Evolutionary conservation across 30 jellyfish, hydroid and myxozoan species (phyloP).

Genomic region (Aurelia sp.): DNA sequence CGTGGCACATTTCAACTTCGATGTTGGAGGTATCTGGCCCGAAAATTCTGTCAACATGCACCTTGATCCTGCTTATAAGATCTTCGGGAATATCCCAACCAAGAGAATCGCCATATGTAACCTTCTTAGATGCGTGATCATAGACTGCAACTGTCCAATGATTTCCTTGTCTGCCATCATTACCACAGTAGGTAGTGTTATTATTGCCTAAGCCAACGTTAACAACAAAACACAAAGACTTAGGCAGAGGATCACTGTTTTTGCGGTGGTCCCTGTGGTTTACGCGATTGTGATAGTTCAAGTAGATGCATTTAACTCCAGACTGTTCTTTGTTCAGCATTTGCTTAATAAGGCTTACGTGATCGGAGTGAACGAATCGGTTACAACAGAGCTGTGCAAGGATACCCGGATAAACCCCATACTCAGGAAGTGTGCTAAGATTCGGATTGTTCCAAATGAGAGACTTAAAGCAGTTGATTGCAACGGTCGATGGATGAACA

Average conservation of each 20-base stretch:
- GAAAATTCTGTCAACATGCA: not conserved
- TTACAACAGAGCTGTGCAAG: slow-evolving; percentile 33
- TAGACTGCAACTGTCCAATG: slow-evolving; percentile 35
- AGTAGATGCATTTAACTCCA: not conserved
- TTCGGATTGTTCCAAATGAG: slow-evolving; percentile 7
- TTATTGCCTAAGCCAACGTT: slow-evolving; percentile 20
- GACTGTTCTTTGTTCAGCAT: slow-evolving; percentile 27
- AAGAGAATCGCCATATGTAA: slow-evolving; percentile 42
- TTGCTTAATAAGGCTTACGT: not conserved
- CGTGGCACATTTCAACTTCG: slow-evolving; percentile 21
- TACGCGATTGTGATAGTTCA: slow-evolving; percentile 1
- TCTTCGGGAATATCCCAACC: slow-evolving; percentile 56
- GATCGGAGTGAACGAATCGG: slow-evolving; percentile 10
- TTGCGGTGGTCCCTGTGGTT: not conserved
- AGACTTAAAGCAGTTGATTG: slow-evolving; percentile 15
- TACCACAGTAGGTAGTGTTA: slow-evolving; percentile 15
- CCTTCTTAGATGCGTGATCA: not conserved
- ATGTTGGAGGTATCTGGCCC: not conserved
- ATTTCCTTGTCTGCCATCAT: slow-evolving; percentile 47
- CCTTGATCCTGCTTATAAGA: not conserved
- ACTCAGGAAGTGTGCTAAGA: slow-evolving; percentile 3
- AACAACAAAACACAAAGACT: slow-evolving; percentile 7
- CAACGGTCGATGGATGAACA: slow-evolving; percentile 5
- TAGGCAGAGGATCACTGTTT: not conserved
- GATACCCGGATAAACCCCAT: slow-evolving; percentile 2